Conservation (phyloP, 2,113 vertebrate species). For the Rattus rattus region DNA sequence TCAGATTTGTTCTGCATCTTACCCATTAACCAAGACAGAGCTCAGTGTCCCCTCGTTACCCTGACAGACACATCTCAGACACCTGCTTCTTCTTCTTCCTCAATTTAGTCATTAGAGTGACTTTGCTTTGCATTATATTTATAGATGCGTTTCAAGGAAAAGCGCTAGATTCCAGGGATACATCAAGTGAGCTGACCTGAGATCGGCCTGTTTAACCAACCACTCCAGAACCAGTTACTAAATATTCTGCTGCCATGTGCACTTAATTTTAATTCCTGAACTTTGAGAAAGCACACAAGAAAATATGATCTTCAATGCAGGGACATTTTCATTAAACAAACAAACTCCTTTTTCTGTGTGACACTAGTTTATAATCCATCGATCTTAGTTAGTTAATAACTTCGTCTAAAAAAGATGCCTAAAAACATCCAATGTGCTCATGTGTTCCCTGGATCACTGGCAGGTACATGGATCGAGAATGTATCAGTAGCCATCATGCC, state of each 20-base stretch:
- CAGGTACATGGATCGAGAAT: background rate
- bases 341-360: background rate
- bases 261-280: background rate
- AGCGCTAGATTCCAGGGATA: constrained; percentile 4
- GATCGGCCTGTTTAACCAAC: background rate
- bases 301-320: background rate
- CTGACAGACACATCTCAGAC: background rate
- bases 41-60: background rate
- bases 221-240: constrained; percentile 19
- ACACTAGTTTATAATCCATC: background rate
- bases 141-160: constrained; percentile 32
- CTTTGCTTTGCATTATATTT: background rate
- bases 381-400: constrained; percentile 32
- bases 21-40: background rate
- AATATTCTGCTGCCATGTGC: background rate
- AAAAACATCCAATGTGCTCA: background rate
- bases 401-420: background rate
- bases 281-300: background rate
- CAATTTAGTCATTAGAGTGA: background rate
- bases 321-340: background rate
- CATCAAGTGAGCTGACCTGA: background rate
- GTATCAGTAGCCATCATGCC: background rate
- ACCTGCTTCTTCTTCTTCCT: background rate
- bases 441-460: background rate
- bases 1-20: background rate